Conservation (phyloP, 1,140 invertebrate species). For the Chrysoperla carnea region DNA sequence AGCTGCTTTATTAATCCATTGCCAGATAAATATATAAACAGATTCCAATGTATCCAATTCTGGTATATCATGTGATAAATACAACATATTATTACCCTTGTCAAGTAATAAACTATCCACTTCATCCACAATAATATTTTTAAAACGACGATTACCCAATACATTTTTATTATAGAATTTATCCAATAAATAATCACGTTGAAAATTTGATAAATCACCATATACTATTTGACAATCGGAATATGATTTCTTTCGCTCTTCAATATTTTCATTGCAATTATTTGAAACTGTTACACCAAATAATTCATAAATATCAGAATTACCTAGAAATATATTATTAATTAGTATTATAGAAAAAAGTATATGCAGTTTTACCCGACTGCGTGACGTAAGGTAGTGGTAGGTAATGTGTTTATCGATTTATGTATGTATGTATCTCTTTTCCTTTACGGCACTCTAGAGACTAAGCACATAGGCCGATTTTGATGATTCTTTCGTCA, state of each 20-base stretch:
- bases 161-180: constrained; percentile 13
- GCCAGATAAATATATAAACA: constrained; percentile 19
- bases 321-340: background rate
- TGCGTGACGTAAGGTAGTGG: too few species aligned
- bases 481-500: too few species aligned
- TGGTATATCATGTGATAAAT: constrained; percentile 16
- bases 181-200: constrained; percentile 17
- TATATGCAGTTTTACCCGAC: too few species aligned
- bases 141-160: constrained; percentile 10
- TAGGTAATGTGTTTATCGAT: too few species aligned
- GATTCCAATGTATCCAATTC: constrained; percentile 18
- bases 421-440: too few species aligned
- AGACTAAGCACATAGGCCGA: too few species aligned
- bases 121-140: constrained; percentile 19
- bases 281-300: constrained; percentile 13
- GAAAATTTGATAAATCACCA: constrained; percentile 17
- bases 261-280: constrained; percentile 11
- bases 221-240: constrained; percentile 14
- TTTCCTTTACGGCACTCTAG: too few species aligned
- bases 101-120: constrained; percentile 23
- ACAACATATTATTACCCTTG: constrained; percentile 18
- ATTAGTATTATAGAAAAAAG: too few species aligned
- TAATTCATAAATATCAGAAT: constrained; percentile 11
- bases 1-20: constrained; percentile 9
- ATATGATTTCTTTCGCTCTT: constrained; percentile 9